Evolutionary conservation across 2,797 vertebrate genomes (phyloP).

Genomic region (Sus cebifrons): DNA sequence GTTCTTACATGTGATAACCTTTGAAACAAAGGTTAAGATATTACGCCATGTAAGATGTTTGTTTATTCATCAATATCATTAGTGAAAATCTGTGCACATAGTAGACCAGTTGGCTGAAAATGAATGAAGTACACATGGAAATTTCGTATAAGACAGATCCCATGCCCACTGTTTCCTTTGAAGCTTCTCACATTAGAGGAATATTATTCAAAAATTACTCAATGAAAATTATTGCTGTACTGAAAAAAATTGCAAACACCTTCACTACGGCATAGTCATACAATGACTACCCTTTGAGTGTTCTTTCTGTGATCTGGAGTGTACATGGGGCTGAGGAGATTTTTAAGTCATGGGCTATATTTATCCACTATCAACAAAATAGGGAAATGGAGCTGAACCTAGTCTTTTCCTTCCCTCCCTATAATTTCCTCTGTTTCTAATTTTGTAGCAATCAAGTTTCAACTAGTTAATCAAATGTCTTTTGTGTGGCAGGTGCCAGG

Average conservation of each 20-base stretch:
- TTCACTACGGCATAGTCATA: not conserved
- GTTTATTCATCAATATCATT: not conserved
- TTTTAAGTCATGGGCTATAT: constrained; percentile 78
- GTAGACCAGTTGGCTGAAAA: not conserved
- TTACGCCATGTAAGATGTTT: not conserved
- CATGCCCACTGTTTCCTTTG: not conserved
- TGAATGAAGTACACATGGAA: not conserved
- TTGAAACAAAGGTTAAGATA: constrained; percentile 14
- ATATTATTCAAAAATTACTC: constrained; percentile 28
- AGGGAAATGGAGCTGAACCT: constrained; percentile 71
- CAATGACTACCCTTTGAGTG: constrained; percentile 35
- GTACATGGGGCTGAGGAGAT: not conserved
- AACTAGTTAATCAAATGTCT: constrained; percentile 89
- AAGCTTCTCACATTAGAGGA: not conserved
- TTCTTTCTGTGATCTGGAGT: constrained; percentile 61
- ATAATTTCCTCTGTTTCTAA: constrained; percentile 85
- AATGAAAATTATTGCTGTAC: not conserved
- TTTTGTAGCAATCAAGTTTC: constrained; percentile 86
- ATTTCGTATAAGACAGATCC: not conserved
- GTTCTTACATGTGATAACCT: not conserved
- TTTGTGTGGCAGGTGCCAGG: constrained; percentile 88
- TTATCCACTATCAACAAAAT: constrained; percentile 84
- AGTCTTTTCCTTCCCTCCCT: constrained; percentile 77
- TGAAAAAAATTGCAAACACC: not conserved
- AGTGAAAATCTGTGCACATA: not conserved